phyloP scores from a whole-genome alignment of 1,140 invertebrate species.

The Stegodyphus dumicola region DNA sequence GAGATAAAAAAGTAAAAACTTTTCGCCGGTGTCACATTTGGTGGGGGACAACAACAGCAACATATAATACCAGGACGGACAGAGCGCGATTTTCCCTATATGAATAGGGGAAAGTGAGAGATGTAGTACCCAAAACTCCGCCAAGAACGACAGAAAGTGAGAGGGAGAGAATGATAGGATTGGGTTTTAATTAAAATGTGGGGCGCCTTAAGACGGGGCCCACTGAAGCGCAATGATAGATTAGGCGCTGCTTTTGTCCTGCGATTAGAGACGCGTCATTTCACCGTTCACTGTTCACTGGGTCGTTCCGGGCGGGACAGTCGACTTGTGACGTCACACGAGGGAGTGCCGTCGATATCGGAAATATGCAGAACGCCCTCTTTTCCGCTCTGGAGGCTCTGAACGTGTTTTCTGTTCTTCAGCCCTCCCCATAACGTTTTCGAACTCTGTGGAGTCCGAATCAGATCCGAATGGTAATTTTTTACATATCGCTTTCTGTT shows the following conservation, averaged over 20 bases:
- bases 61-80: conserved; percentile 13
- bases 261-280: conserved; percentile 58
- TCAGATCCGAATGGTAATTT: too few relatives aligned
- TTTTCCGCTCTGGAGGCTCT: conserved; percentile 36
- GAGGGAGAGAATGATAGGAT: conserved; percentile 44
- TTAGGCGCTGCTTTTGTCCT: conserved; percentile 57
- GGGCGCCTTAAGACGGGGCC: conserved; percentile 55
- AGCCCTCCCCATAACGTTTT: too few relatives aligned
- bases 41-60: background rate
- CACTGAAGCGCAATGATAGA: conserved; percentile 57
- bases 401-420: conserved; percentile 25
- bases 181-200: conserved; percentile 61
- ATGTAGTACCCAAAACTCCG: conserved; percentile 7
- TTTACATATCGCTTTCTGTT: too few relatives aligned
- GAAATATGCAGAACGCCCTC: conserved; percentile 57
- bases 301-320: conserved; percentile 35
- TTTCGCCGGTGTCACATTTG: background rate
- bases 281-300: conserved; percentile 58
- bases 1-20: background rate
- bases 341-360: conserved; percentile 45
- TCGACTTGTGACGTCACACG: conserved; percentile 16
- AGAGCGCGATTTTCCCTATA: background rate
- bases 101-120: background rate
- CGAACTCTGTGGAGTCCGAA: too few relatives aligned
- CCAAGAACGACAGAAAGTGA: conserved; percentile 19